Evolutionary conservation across 2,797 vertebrate species (phyloP), one percentile per base, ranked within the genome.

Genomic region (Poeciliopsis gracilis): DNA sequence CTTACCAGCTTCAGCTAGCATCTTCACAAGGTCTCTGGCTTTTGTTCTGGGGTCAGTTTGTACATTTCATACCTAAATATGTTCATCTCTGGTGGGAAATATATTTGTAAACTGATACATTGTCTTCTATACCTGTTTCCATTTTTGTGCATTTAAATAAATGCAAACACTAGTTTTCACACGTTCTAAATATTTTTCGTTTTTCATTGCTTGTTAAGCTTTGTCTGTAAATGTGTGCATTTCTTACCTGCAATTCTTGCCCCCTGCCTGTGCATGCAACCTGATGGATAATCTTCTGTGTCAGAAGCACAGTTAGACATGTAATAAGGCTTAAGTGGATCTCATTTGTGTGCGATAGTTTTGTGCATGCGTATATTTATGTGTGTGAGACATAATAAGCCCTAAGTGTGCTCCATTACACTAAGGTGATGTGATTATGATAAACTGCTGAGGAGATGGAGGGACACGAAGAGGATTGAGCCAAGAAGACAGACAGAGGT

Each of bases 301-400:
- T 91, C 86, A 84, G 82, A 87, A 66, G 72, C 92, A 89, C 84
- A 88, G 89, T 90, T 87, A 87, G 84, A 91, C 89, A 90, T 92
- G 91, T 94, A 91, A 94, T 94, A 86, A 88, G 86, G 82, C 85
- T 91, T 94, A 94, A 94, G 90, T 92, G 89, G 90, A 89, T 91
- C 82, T 82, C 73, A 83, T 81, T 80, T 75, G 63, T 84, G 73
- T 43, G 73, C 36, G 49, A 66, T 61, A 76, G 77, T 55, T 59
- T 72, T 75, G 77, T 47, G 46, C 8, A 12, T 77, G 57, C 73
- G 77, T 16, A 72, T 79, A 55, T 80, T 70, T 87, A 66, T 85
- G 74, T 78, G 74, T 85, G 82, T 43, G 81, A 81, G 78, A 85
- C 80, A 77, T 92, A 93, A 94, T 93, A 90, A 88, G 90, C 83